A percentile compares a stretch with the other conserved stretches of the same genome.
Conservation (phyloP, 2,113 vertebrate species). For the Entosphenus tridentatus region DNA sequence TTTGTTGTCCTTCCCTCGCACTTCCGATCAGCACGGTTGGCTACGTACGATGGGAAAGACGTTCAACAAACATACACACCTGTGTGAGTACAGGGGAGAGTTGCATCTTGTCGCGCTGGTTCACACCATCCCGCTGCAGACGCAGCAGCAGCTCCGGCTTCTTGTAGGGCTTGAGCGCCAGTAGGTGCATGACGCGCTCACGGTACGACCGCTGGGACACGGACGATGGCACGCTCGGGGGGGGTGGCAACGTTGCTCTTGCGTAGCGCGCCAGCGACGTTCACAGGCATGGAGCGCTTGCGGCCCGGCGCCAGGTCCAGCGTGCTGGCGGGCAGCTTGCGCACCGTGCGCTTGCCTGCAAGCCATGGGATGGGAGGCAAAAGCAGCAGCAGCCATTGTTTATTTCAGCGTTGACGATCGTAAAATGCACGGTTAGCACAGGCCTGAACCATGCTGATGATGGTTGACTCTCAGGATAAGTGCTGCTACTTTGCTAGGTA, state of each 20-base stretch:
- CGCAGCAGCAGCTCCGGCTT: slow-evolving; percentile 76
- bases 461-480: not conserved
- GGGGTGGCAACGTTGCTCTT: slow-evolving; percentile 22
- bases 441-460: not conserved
- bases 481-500: too few species aligned
- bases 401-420: not conserved
- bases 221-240: not conserved
- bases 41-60: not conserved
- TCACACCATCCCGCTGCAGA: slow-evolving; percentile 71
- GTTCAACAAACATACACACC: slow-evolving; percentile 23
- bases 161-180: slow-evolving; percentile 85
- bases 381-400: not conserved
- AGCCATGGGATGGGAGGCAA: not conserved
- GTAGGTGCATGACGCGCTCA: slow-evolving; percentile 65
- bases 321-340: slow-evolving; percentile 46
- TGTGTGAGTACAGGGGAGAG: slow-evolving; percentile 73
- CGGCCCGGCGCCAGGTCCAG: slow-evolving; percentile 49
- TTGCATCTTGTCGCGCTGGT: slow-evolving; percentile 48
- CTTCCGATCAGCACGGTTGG: too few species aligned
- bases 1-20: too few species aligned
- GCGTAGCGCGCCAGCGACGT: slow-evolving; percentile 51
- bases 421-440: not conserved
- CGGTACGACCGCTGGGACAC: slow-evolving; percentile 45
- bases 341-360: slow-evolving; percentile 11
- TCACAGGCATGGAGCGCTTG: slow-evolving; percentile 55